Conservation (phyloP, 2,113 vertebrate species). For the Notiomystis cincta region DNA sequence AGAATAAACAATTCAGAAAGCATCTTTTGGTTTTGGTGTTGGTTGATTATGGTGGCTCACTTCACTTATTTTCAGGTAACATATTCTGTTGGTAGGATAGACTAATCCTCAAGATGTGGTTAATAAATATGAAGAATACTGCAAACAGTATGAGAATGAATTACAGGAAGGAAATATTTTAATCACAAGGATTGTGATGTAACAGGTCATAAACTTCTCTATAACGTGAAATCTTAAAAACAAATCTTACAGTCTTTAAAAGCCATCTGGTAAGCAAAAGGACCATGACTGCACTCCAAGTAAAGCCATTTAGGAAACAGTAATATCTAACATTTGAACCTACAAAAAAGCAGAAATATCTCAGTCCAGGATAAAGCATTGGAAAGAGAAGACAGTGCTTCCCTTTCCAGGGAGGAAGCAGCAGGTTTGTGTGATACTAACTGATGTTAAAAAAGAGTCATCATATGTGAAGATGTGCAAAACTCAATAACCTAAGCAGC, state of each 20-base stretch:
- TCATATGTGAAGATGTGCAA: not conserved
- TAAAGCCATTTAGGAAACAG: not conserved
- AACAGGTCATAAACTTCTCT: not conserved
- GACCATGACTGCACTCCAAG: not conserved
- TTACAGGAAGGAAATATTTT: not conserved
- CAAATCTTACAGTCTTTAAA: not conserved
- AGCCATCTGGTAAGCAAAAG: not conserved
- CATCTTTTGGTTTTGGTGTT: not conserved
- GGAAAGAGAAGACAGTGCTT: not conserved
- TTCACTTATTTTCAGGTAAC: not conserved
- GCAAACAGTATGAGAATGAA: not conserved
- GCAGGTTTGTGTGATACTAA: not conserved
- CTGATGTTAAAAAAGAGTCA: not conserved
- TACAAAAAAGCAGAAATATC: not conserved
- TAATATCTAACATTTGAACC: not conserved
- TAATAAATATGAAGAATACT: not conserved
- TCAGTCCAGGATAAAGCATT: not conserved
- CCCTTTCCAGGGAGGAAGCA: too few relatives aligned
- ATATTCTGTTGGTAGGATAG: not conserved
- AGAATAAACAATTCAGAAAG: not conserved
- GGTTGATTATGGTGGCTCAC: not conserved
- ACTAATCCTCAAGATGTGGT: not conserved
- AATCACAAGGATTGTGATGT: not conserved
- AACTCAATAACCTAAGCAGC: not conserved
- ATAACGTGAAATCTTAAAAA: not conserved